Evolutionary conservation across 23 tunicate genomes (phyloP).

Genomic region (Phallusia fumigata): DNA sequence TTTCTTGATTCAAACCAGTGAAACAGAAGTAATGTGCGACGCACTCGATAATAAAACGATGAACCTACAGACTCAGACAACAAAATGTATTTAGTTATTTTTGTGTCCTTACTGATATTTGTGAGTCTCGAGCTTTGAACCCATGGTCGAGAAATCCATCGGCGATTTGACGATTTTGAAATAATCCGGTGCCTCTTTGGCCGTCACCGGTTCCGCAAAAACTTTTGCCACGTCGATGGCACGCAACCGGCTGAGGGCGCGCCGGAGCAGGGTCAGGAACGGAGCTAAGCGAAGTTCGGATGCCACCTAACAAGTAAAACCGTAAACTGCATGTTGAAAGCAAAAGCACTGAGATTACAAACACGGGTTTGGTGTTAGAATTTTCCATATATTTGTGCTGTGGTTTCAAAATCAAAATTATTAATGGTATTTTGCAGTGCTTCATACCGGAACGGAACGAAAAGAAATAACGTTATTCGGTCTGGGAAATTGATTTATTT

Average conservation of each 20-base stretch:
- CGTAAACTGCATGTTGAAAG: too few relatives aligned
- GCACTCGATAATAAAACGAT: too few relatives aligned
- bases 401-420: too few relatives aligned
- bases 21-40: neutral
- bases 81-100: neutral
- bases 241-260: conserved; percentile 46
- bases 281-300: conserved; percentile 61
- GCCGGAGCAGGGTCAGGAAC: conserved; percentile 39
- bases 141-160: conserved; percentile 92
- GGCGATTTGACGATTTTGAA: conserved; percentile 72
- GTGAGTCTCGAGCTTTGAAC: conserved; percentile 46
- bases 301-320: conserved; percentile 56
- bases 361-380: too few relatives aligned
- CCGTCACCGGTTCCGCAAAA: conserved; percentile 73
- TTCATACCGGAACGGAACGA: too few relatives aligned
- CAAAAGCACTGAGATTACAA: too few relatives aligned
- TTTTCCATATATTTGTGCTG: too few relatives aligned
- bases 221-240: conserved; percentile 68
- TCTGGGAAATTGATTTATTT: too few relatives aligned
- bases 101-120: conserved; percentile 48
- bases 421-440: too few relatives aligned
- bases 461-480: too few relatives aligned
- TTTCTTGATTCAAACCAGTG: too few relatives aligned
- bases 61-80: too few relatives aligned
- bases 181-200: conserved; percentile 86